Evolutionary conservation across 2,888 invertebrate species (phyloP), one percentile per base, ranked within the genome.

Genomic region (Drosophila hawaiiensis): DNA sequence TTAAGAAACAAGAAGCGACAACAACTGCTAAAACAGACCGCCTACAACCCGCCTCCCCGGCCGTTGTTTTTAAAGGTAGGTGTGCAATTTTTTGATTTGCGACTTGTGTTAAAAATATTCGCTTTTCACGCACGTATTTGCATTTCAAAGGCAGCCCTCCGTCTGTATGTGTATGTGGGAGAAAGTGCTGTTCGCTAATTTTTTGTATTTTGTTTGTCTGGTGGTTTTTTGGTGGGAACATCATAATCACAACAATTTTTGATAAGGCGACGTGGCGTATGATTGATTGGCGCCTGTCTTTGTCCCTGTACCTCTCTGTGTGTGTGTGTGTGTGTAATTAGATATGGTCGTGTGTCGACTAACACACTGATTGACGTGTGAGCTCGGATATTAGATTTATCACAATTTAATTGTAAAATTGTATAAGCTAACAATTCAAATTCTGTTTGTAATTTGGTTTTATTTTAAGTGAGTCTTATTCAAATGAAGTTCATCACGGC

Each of bases 211-310:
- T 35, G 9, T 25, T 73, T 65, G 58, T 43, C 39, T 64, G 35
- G 59, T 39, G 62, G 28, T 37, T 63, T 60, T 29, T 83, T 85
- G 80, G 88, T 74, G 54, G 76, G 60, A 56, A 65, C 53, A 73
- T 58, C 82, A 69, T 66, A 56, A 68, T 79, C 85, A 73, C 31
- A 67, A 72, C 33, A 47, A 67, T 73, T 78, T 82, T 56, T 78
- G 69, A 65, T 75, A 75, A 68, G 72, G 72, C 68, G 35, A 63
- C 70, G 84, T 70, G 66, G 86, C 87, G 84, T 86, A 86, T 86
- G 85, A 86, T 86, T 90, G 90, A 85, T 84, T 88, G 83, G 73
- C 84, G 82, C 35, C 68, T 67, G 78, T 73, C 60, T 60, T 65
- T 69, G 49, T 29, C 47, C 6, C 41, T 29, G 49, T 39, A 7